phyloP scores from a whole-genome alignment of 2,888 invertebrate species.

The Pasiphila rectangulata region DNA sequence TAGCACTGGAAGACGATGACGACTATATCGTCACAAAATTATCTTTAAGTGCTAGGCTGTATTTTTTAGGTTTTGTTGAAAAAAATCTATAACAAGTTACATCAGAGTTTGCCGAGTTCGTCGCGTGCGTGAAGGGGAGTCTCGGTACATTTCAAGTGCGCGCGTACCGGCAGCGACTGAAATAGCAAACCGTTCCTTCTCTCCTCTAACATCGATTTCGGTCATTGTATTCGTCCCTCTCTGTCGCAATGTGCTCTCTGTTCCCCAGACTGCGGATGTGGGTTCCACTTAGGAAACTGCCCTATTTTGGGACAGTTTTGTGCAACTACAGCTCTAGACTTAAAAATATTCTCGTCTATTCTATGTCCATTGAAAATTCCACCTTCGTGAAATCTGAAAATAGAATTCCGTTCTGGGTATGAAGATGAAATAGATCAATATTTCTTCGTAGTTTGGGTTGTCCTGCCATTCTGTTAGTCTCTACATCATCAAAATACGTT shows the following conservation, averaged over 20 bases:
- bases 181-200: conserved; percentile 35
- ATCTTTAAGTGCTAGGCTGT: background rate
- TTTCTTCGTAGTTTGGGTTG: conserved; percentile 4
- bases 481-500: too few relatives aligned
- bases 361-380: conserved; percentile 12
- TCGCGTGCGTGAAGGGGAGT: conserved; percentile 38
- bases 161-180: conserved; percentile 54
- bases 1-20: too few relatives aligned
- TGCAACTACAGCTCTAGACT: conserved; percentile 38
- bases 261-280: conserved; percentile 64
- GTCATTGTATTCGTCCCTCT: conserved; percentile 52
- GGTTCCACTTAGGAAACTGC: conserved; percentile 44
- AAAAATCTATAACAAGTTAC: conserved; percentile 31
- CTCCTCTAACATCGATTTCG: conserved; percentile 69
- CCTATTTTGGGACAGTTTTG: conserved; percentile 54
- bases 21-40: background rate
- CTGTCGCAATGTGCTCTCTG: conserved; percentile 52
- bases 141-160: conserved; percentile 65
- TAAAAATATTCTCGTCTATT: conserved; percentile 36
- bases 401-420: conserved; percentile 7
- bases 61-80: conserved; percentile 27
- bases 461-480: background rate
- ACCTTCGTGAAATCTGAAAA: conserved; percentile 10
- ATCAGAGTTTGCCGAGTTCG: conserved; percentile 50
- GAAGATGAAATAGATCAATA: conserved; percentile 22